Percentiles rank a stretch among this genome's conserved stretches.
These are phyloP conservation scores for Cepphus grylle DNA, from an alignment of 2,113 vertebrate genomes.

Conservation along the genomic window DNA sequence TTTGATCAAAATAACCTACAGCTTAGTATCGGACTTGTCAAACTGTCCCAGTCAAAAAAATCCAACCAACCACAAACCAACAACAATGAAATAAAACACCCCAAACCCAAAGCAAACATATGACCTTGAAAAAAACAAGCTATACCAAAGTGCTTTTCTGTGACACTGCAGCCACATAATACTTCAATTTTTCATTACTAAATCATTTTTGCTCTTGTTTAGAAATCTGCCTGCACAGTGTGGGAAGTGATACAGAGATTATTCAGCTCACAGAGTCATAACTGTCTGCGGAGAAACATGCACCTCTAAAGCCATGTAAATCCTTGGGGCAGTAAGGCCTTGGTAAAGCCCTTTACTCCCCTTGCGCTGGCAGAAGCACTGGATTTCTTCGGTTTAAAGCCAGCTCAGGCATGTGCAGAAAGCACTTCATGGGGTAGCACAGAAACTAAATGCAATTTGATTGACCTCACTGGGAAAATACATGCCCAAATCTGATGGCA, in stretches of 20 bases:
- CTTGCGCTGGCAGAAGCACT: not conserved
- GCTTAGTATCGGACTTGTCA: not conserved
- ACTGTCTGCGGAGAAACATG: not conserved
- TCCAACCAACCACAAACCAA: not conserved
- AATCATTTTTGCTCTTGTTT: not conserved
- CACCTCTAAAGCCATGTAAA: not conserved
- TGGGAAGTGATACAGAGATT: not conserved
- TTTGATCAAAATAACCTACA: not conserved
- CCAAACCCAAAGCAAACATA: not conserved
- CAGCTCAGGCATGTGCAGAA: not conserved
- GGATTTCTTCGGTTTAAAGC: not conserved
- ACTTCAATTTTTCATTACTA: not conserved
- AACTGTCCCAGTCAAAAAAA: not conserved
- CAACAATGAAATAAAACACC: not conserved
- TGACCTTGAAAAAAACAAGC: not conserved
- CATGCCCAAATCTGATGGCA: not conserved
- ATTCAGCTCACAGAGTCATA: not conserved
- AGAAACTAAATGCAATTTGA: not conserved
- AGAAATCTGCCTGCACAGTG: not conserved
- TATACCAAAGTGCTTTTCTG: not conserved
- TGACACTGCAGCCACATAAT: not conserved
- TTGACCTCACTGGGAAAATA: not conserved
- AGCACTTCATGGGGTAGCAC: not conserved
- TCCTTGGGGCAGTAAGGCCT: not conserved
- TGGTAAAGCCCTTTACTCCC: not conserved